Conservation (phyloP, 2,888 invertebrate genomes). For the Acanthopleura granulata region DNA sequence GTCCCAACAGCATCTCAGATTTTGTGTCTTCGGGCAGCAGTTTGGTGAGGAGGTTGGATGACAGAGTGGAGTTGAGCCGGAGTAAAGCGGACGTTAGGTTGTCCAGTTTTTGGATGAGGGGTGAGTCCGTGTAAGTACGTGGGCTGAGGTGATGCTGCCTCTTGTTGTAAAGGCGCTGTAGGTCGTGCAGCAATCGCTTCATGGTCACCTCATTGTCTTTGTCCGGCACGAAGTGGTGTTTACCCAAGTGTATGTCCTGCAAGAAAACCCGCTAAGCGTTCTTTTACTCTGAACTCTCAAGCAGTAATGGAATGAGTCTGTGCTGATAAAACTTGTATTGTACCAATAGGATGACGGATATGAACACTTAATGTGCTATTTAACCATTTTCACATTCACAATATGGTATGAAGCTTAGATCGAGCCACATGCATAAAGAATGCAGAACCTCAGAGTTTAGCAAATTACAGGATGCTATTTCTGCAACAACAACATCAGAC, state of each 20-base stretch:
- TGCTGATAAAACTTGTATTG: no score
- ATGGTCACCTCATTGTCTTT: conserved; percentile 24
- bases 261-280: background rate
- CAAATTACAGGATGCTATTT: no score
- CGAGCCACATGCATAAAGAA: no score
- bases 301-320: no score
- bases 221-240: conserved; percentile 17
- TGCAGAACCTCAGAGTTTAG: no score
- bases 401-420: no score
- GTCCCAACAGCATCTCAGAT: background rate
- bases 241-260: conserved; percentile 1
- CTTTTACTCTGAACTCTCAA: no score
- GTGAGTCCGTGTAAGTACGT: background rate
- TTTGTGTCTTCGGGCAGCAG: background rate
- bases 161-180: conserved; percentile 22
- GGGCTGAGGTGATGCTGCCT: background rate
- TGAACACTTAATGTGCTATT: no score
- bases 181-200: conserved; percentile 22
- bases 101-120: background rate
- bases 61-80: background rate
- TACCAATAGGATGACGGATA: no score
- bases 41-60: background rate
- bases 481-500: no score
- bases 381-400: no score
- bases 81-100: background rate